phyloP scores from a whole-genome alignment of 2,797 vertebrate genomes.

The Adrianichthys oophorus region DNA sequence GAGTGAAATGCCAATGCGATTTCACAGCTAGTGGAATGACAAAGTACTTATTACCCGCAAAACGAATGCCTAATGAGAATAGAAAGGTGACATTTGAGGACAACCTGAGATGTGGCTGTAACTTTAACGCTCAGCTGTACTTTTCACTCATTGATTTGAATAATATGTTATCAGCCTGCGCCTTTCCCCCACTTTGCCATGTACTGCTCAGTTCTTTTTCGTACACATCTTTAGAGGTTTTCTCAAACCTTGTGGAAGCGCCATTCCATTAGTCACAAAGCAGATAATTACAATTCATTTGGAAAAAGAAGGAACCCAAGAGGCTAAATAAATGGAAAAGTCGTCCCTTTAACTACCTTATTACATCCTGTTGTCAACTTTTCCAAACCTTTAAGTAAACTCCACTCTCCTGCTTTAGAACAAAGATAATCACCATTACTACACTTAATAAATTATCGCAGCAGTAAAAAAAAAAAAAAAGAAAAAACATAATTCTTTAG shows the following conservation, averaged over 20 bases:
- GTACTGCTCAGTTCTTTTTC: neutral
- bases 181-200: neutral
- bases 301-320: constrained; percentile 9
- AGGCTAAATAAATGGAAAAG: constrained; percentile 12
- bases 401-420: neutral
- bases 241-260: neutral
- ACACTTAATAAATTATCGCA: too few species aligned
- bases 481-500: too few species aligned
- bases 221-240: neutral
- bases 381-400: constrained; percentile 17
- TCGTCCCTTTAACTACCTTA: constrained; percentile 1
- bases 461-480: too few species aligned
- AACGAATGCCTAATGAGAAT: constrained; percentile 47
- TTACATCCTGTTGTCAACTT: constrained; percentile 10
- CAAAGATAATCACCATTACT: too few species aligned
- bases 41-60: constrained; percentile 42
- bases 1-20: constrained; percentile 63
- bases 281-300: constrained; percentile 20
- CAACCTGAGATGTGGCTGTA: constrained; percentile 12
- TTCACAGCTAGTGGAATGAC: constrained; percentile 47
- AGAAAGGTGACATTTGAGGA: constrained; percentile 50
- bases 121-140: constrained; percentile 1
- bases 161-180: too few species aligned
- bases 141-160: constrained; percentile 1
- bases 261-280: constrained; percentile 23